Conservation (phyloP, 2,888 invertebrate species). For the Petrolisthes cinctipes region DNA sequence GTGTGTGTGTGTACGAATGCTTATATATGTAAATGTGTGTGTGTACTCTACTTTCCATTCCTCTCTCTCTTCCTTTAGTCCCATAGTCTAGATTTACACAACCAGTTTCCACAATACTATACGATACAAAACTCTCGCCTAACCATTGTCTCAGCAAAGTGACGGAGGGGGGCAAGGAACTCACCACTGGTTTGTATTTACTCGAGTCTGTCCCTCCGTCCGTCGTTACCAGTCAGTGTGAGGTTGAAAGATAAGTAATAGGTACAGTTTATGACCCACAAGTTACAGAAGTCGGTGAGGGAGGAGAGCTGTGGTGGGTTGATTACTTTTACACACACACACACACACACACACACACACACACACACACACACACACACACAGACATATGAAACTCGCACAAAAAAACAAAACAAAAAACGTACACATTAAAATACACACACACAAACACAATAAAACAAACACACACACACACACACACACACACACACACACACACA, state of each 20-base stretch:
- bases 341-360: neutral
- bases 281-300: no score
- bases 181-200: no score
- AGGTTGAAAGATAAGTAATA: no score
- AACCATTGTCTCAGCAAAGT: no score
- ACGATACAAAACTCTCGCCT: no score
- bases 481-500: neutral
- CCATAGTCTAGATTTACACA: no score
- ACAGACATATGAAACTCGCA: neutral
- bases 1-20: neutral
- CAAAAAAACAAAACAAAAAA: neutral
- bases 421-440: neutral
- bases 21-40: neutral
- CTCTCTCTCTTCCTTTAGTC: neutral
- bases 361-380: neutral
- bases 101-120: no score
- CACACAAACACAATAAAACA: no score
- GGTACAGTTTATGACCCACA: neutral
- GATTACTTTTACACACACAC: neutral
- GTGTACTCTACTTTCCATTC: neutral
- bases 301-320: no score
- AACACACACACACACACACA: neutral
- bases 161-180: no score
- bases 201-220: no score
- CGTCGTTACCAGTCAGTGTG: no score